Conservation (phyloP, 2,888 invertebrate genomes). For the Trichopoda pennipes region DNA sequence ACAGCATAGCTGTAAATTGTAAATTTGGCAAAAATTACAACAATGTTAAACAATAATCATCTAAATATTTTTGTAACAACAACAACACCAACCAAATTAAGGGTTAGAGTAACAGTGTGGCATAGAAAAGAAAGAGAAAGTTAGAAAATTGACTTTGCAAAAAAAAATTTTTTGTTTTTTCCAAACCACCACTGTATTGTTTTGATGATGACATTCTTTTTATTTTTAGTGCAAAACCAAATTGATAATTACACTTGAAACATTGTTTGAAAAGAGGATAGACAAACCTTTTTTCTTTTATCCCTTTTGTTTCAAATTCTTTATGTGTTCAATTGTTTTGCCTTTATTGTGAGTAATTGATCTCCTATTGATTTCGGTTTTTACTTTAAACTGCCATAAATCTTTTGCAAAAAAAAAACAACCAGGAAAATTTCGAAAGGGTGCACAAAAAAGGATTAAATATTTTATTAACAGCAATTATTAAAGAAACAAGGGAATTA, state of each 20-base stretch:
- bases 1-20: slow-evolving; percentile 37
- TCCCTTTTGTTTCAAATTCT: background rate
- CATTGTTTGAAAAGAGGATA: slow-evolving; percentile 26
- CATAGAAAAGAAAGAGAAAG: slow-evolving; percentile 1
- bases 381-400: slow-evolving; percentile 50
- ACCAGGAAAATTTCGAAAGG: slow-evolving; percentile 43
- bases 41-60: slow-evolving; percentile 20
- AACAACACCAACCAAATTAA: background rate
- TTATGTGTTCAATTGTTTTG: slow-evolving; percentile 27
- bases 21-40: slow-evolving; percentile 53
- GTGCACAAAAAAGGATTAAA: slow-evolving; percentile 19
- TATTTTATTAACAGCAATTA: slow-evolving; percentile 46
- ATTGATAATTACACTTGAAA: slow-evolving; percentile 62
- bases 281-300: background rate
- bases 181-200: slow-evolving; percentile 36
- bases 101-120: background rate
- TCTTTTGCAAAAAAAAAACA: slow-evolving; percentile 37
- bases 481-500: slow-evolving; percentile 19
- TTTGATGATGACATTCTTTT: slow-evolving; percentile 1
- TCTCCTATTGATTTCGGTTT: slow-evolving; percentile 65
- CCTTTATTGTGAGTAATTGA: slow-evolving; percentile 57
- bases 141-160: background rate
- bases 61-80: background rate
- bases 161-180: background rate
- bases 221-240: slow-evolving; percentile 40